phyloP scores from a whole-genome alignment of 2,797 vertebrate genomes.

The Valencia hispanica region DNA sequence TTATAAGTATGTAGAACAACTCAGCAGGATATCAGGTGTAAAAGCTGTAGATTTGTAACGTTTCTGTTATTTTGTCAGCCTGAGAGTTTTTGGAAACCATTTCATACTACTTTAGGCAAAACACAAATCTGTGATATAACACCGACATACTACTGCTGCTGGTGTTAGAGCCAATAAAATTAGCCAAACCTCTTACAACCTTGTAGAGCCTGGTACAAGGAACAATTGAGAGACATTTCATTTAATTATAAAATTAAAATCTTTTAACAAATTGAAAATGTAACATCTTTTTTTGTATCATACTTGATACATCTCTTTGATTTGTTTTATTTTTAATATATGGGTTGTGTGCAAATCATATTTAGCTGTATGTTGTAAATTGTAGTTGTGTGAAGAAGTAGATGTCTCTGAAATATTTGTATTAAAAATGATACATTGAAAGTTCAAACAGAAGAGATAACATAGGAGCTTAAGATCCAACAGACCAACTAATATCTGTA shows the following conservation, averaged over 20 bases:
- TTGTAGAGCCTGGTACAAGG: not conserved
- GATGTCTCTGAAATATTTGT: not conserved
- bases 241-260: not conserved
- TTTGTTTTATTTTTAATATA: too few relatives aligned
- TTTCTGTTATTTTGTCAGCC: not conserved
- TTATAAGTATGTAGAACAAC: not conserved
- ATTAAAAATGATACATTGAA: not conserved
- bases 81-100: not conserved
- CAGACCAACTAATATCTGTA: not conserved
- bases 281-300: not conserved
- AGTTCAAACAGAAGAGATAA: not conserved
- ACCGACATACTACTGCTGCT: not conserved
- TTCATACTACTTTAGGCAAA: not conserved
- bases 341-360: not conserved
- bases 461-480: not conserved
- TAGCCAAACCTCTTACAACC: not conserved
- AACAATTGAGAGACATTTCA: not conserved
- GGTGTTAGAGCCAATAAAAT: not conserved
- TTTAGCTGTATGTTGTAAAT: not conserved
- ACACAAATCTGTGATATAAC: not conserved
- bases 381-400: not conserved
- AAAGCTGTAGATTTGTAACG: slow-evolving; percentile 2
- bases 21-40: not conserved
- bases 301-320: not conserved
- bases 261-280: not conserved